phyloP scores from a whole-genome alignment of 2,888 invertebrate species.

The Acleris cristana region DNA sequence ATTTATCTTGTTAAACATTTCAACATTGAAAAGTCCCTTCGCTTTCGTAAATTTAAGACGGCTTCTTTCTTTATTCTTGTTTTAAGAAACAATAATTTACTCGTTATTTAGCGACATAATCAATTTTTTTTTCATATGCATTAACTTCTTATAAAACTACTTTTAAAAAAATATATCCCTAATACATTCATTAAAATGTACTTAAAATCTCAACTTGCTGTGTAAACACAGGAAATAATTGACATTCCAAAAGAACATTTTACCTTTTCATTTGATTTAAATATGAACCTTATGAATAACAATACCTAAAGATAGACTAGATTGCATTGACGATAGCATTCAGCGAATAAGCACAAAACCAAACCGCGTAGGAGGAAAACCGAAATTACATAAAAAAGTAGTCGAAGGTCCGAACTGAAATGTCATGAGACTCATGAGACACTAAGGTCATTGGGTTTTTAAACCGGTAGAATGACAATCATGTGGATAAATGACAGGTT shows the following conservation, averaged over 20 bases:
- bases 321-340: too few species aligned
- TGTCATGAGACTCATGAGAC: slow-evolving; percentile 8
- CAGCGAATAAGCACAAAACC: neutral
- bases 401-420: slow-evolving; percentile 24
- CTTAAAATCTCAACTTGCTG: too few species aligned
- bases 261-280: too few species aligned
- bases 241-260: too few species aligned
- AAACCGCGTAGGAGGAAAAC: slow-evolving; percentile 18
- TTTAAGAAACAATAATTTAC: neutral
- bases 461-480: slow-evolving; percentile 11
- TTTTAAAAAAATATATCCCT: too few species aligned
- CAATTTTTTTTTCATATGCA: too few species aligned
- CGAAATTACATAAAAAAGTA: slow-evolving; percentile 18
- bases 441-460: slow-evolving; percentile 27
- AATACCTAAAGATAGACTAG: too few species aligned
- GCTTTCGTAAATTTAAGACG: neutral
- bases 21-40: neutral
- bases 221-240: too few species aligned
- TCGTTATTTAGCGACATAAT: too few species aligned
- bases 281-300: too few species aligned
- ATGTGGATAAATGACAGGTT: slow-evolving; percentile 17
- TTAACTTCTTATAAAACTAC: too few species aligned
- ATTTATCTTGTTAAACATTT: slow-evolving; percentile 17
- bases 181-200: too few species aligned
- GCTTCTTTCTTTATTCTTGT: neutral